phyloP scores from a whole-genome alignment of 2,888 invertebrate genomes.

The Incurvaria masculella region DNA sequence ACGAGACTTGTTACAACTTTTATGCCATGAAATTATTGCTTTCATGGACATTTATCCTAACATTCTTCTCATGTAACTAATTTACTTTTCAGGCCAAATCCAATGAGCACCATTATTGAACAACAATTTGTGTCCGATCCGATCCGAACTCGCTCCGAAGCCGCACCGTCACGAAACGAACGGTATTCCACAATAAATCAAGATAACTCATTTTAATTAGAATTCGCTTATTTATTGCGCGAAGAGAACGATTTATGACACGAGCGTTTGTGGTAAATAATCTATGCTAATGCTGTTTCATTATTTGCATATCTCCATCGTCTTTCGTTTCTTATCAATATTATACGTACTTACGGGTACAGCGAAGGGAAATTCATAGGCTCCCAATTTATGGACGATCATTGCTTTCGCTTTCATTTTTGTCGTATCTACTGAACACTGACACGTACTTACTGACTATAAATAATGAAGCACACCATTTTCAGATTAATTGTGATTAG shows the following conservation, averaged over 20 bases:
- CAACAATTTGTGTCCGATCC: background rate
- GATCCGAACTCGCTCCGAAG: background rate
- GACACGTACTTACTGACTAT: no score
- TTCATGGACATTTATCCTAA: no score
- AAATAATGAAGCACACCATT: no score
- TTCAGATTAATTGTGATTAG: no score
- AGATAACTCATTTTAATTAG: conserved; percentile 8
- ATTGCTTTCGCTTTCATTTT: no score
- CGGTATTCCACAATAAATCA: conserved; percentile 1
- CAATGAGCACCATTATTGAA: background rate
- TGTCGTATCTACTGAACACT: no score
- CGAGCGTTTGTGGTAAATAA: conserved; percentile 1
- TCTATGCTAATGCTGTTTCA: background rate
- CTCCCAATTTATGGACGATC: background rate
- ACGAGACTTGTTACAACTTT: no score
- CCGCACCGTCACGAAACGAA: background rate
- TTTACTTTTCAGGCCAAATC: background rate
- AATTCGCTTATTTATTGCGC: conserved; percentile 5
- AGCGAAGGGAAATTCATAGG: background rate
- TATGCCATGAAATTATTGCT: no score
- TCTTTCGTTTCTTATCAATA: conserved; percentile 6
- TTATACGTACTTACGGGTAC: background rate
- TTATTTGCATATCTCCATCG: background rate
- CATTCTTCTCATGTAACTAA: no score
- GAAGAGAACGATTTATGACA: conserved; percentile 7